Evolutionary conservation across 2,888 invertebrate species (phyloP).

Genomic region (Ormyrus rosae): DNA sequence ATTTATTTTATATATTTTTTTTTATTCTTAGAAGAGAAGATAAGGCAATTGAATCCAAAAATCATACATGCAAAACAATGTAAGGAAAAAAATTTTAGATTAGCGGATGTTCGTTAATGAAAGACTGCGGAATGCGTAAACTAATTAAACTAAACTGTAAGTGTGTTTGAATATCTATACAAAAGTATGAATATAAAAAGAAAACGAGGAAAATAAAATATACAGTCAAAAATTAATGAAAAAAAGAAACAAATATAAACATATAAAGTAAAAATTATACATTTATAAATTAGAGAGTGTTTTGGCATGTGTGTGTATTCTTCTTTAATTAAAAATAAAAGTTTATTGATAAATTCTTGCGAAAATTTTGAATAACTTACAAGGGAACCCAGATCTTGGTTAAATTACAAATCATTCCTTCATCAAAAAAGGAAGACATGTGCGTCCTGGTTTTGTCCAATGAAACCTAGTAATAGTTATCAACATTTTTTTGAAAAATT

Average conservation of each 20-base stretch:
- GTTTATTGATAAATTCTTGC: conserved; percentile 2
- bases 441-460: no score
- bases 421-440: no score
- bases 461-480: no score
- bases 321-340: conserved; percentile 25
- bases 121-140: not conserved
- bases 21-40: not conserved
- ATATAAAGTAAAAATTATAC: conserved; percentile 1
- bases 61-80: not conserved
- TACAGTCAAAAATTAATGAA: not conserved
- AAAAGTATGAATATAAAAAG: conserved; percentile 1
- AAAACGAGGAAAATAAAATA: not conserved
- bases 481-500: no score
- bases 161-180: not conserved
- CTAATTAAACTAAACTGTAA: no score
- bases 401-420: no score
- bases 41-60: not conserved
- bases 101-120: not conserved
- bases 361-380: conserved; percentile 19
- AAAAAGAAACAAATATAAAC: not conserved
- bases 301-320: not conserved
- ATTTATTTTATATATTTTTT: conserved; percentile 37
- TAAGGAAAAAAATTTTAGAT: not conserved
- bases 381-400: no score
- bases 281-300: conserved; percentile 13